Conservation (phyloP, 1,140 invertebrate species). For the Drosophila lini region DNA sequence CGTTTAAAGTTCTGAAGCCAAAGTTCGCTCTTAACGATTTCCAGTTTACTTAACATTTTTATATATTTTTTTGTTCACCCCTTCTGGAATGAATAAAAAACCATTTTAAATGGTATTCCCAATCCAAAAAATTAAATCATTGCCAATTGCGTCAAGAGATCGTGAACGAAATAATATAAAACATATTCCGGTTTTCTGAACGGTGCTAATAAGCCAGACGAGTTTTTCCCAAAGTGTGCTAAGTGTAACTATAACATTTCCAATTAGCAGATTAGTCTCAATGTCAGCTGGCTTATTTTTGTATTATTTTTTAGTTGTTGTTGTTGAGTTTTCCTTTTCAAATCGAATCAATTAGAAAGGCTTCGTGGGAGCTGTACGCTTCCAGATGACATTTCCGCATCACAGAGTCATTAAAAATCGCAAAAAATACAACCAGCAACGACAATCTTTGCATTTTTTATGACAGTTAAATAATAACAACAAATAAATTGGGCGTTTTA, state of each 20-base stretch:
- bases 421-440: constrained; percentile 23
- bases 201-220: constrained; percentile 51
- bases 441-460: constrained; percentile 65
- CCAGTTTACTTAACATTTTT: constrained; percentile 13
- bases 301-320: constrained; percentile 4
- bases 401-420: constrained; percentile 26
- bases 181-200: constrained; percentile 38
- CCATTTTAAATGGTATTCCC: constrained; percentile 10
- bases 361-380: constrained; percentile 17
- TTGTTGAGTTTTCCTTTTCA: constrained; percentile 38
- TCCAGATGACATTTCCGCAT: constrained; percentile 62
- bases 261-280: constrained; percentile 54
- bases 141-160: constrained; percentile 45
- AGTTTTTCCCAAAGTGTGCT: constrained; percentile 57
- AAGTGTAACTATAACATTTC: constrained; percentile 63
- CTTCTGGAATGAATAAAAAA: constrained; percentile 3
- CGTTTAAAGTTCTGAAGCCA: constrained; percentile 17
- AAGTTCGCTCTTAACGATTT: constrained; percentile 23
- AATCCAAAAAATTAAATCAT: constrained; percentile 34
- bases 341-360: constrained; percentile 28
- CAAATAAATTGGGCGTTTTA: constrained; percentile 43
- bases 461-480: constrained; percentile 55
- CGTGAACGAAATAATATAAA: constrained; percentile 32
- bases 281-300: constrained; percentile 38
- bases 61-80: not conserved